Conservation (phyloP, 1,140 invertebrate genomes). For the Cephus cinctus region DNA sequence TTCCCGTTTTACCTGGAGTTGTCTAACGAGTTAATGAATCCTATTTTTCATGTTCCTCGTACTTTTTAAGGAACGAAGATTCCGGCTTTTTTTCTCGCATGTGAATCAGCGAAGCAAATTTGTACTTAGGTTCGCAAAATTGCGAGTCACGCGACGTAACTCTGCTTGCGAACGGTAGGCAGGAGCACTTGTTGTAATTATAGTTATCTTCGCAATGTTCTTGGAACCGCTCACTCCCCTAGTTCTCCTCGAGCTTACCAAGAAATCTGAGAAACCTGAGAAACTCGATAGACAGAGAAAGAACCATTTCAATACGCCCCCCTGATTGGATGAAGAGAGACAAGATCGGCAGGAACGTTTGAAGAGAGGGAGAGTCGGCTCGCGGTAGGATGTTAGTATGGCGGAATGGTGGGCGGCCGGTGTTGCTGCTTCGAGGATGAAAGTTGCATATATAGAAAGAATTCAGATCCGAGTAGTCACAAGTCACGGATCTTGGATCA, state of each 20-base stretch:
- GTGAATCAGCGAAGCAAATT: no score
- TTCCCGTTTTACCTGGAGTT: no score
- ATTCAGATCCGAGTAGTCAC: conserved; percentile 28
- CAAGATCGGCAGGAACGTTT: conserved; percentile 21
- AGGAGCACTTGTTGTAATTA: conserved; percentile 37
- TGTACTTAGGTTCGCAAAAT: no score
- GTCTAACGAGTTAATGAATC: no score
- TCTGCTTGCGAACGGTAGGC: conserved; percentile 20
- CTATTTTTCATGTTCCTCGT: no score
- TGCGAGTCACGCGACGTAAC: conserved; percentile 29
- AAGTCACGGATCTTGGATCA: conserved; percentile 6
- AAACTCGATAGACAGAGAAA: conserved; percentile 30
- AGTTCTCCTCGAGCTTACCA: background rate
- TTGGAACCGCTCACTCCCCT: conserved; percentile 36
- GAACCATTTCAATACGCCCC: background rate
- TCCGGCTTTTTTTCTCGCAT: no score
- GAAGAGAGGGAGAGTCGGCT: conserved; percentile 23
- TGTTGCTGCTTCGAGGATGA: conserved; percentile 23
- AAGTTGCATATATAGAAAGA: conserved; percentile 25
- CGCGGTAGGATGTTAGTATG: conserved; percentile 29
- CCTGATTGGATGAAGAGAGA: conserved; percentile 15
- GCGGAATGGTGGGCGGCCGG: conserved; percentile 21
- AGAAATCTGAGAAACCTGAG: conserved; percentile 20
- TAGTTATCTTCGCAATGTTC: conserved; percentile 43
- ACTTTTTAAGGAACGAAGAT: no score